Evolutionary conservation across 35 echinoderm and acorn worm genomes (phyloP).

Genomic region (Eucidaris tribuloides): DNA sequence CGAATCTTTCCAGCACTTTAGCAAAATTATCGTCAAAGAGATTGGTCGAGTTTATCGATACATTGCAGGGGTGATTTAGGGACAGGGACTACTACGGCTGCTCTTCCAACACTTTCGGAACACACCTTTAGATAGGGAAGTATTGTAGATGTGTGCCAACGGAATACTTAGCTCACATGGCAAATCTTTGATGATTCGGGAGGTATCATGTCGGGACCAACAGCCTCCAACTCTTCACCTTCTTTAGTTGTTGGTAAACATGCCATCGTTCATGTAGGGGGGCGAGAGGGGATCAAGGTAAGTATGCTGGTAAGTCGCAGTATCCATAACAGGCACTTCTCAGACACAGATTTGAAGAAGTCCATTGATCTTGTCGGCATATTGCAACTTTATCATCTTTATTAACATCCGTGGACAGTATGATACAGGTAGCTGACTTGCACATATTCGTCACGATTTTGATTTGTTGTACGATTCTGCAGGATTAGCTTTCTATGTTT

Average conservation of each 20-base stretch:
- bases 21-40: slow-evolving; percentile 33
- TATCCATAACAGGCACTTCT: not conserved
- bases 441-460: not conserved
- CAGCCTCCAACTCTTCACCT: slow-evolving; percentile 12
- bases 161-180: too few species aligned
- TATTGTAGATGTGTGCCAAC: too few species aligned
- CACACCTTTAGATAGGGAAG: slow-evolving; percentile 5
- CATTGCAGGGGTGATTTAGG: slow-evolving; percentile 15
- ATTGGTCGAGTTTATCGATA: slow-evolving; percentile 29
- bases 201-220: slow-evolving; percentile 29
- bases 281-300: not conserved
- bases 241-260: too few species aligned
- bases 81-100: slow-evolving; percentile 37
- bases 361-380: slow-evolving; percentile 17
- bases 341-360: not conserved
- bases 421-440: not conserved
- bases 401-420: not conserved
- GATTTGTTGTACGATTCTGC: slow-evolving; percentile 34
- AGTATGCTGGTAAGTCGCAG: not conserved
- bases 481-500: slow-evolving; percentile 30
- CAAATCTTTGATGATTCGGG: slow-evolving; percentile 41
- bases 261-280: not conserved
- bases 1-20: slow-evolving; percentile 17
- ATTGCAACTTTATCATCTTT: not conserved
- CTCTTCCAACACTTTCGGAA: slow-evolving; percentile 11